Base-by-base conservation (phyloP, 2,888 invertebrate genomes). In the Villa cingulata region DNA sequence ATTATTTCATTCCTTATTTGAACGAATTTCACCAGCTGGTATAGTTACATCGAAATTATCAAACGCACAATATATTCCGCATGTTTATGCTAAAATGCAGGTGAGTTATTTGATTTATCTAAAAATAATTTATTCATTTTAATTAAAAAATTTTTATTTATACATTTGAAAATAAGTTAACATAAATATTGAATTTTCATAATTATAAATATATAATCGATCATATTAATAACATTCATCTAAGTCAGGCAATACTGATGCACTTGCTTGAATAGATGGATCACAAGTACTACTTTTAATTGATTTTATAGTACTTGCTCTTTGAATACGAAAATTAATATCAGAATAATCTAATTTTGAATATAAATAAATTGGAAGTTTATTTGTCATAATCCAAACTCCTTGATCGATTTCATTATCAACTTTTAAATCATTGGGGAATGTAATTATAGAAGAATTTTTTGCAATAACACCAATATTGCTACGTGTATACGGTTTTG, bases 351-450 rank as follows among this genome's bases (percentile, higher is more conserved):
- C 72, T 42, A 87, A 64, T 9, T 74, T 70, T 1, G 74, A 74
- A 44, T 80, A 83, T 44, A 87, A 73, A 63, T 79, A 87, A 65
- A 80, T 75, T 1, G 86, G 86, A 50, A 88, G 63, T 20, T 75
- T 74, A 63, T 88, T 87, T 3, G 83, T 79, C 55, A 88, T 72
- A 4, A 86, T 73, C 87, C 87, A 88, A 10, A 87, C 72, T 47
- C 74, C 80, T 58, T 86, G 81, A 16, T 54, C 47, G 2, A 43
- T 17, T 37, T 81, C 82, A 49, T 79, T 74, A 58, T 88, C 87
- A 12, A 87, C 72, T 64, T 83, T 83, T 39, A 88, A 65, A 60
- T 88, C 88, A 58, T 88, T 88, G 0, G 88, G 87, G 61, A 87
- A 88, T 16, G 85, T 71, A 51, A 88, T 68, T 0, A 81, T 77